A percentile compares a stretch with the other conserved stretches of the same genome.
Evolutionary conservation across 2,113 vertebrate genomes (phyloP).

Genomic region (Salminus brasiliensis): DNA sequence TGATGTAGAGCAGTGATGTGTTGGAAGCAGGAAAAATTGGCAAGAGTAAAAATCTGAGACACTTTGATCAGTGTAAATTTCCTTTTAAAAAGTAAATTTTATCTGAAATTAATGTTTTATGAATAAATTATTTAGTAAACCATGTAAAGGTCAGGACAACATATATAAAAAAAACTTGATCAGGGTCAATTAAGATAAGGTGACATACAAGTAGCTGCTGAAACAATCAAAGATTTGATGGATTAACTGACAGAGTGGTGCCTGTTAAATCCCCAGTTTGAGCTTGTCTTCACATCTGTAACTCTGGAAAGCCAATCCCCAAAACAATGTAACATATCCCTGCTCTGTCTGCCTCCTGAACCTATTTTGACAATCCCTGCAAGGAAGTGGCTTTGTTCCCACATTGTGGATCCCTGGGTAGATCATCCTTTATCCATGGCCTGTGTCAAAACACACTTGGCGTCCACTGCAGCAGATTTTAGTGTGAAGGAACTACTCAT

Average conservation of each 20-base stretch:
- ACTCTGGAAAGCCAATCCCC: slow-evolving; percentile 70
- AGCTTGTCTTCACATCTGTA: slow-evolving; percentile 69
- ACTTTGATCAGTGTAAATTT: too few species aligned
- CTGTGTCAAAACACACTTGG: slow-evolving; percentile 73
- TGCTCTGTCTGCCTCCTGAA: slow-evolving; percentile 60
- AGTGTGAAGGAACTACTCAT: background rate
- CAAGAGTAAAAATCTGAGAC: too few species aligned
- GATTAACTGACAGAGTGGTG: slow-evolving; percentile 70
- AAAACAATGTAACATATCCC: slow-evolving; percentile 73
- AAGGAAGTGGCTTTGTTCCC: slow-evolving; percentile 73
- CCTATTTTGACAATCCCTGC: slow-evolving; percentile 70
- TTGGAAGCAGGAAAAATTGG: too few species aligned
- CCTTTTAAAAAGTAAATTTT: too few species aligned
- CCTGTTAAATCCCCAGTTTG: slow-evolving; percentile 66
- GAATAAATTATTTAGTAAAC: too few species aligned
- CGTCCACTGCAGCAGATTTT: slow-evolving; percentile 35
- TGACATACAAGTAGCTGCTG: slow-evolving; percentile 22
- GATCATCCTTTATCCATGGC: slow-evolving; percentile 75
- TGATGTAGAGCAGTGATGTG: too few species aligned
- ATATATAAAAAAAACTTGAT: too few species aligned
- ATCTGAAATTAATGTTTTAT: too few species aligned
- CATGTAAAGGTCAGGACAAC: too few species aligned
- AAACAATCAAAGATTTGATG: slow-evolving; percentile 66
- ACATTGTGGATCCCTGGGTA: slow-evolving; percentile 71
- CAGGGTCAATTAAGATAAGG: background rate